Evolutionary conservation across 2,113 vertebrate species (phyloP), one percentile per base, ranked within the genome.

Genomic region (Phoenicopterus ruber): DNA sequence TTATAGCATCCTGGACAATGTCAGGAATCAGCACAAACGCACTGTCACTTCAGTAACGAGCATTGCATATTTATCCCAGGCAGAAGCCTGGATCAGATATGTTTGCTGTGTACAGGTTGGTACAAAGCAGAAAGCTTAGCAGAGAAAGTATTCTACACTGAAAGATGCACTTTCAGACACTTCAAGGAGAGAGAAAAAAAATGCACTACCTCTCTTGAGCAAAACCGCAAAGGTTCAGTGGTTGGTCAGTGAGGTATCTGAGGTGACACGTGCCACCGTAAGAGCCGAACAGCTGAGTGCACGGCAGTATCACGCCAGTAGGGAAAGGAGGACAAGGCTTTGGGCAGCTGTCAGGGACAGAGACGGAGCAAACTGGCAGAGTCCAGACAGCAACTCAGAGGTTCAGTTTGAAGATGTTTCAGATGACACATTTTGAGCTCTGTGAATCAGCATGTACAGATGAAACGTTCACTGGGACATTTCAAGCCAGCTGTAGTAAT

Each of bases 271-370:
- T 50, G 40, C 7, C 44, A 40, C 3, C 4, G 0, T 10, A 44
- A 54, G 24, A 66, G 67, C 29, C 7, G 9, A 76, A 71, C 1
- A 69, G 20, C 40, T 17, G 49, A 88, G 28, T 10, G 18, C 29
- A 57, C 0, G 0, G 58, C 26, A 76, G 42, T 8, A 25, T 26
- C 50, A 21, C 2, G 3, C n/a, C 1, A 1, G 38, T 11, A 10
- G 25, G 19, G 13, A 67, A 44, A 81, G 47, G 38, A 78, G 52
- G 65, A 85, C 4, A 2, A 63, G 17, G 28, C 34, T 47, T 16
- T 0, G 5, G 12, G 36, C 52, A 47, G 29, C 62, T 69, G 21
- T n/a, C 58, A 88, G 55, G 40, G 18, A 44, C 42, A 67, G 42
- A 76, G 22, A 21, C 0, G 0, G 44, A 85, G 17, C 32, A 74